Percentiles rank a stretch among this genome's conserved stretches.
These are phyloP conservation scores for Microvelia longipes DNA, from an alignment of 1,140 invertebrate species.

Conservation along the genomic window DNA sequence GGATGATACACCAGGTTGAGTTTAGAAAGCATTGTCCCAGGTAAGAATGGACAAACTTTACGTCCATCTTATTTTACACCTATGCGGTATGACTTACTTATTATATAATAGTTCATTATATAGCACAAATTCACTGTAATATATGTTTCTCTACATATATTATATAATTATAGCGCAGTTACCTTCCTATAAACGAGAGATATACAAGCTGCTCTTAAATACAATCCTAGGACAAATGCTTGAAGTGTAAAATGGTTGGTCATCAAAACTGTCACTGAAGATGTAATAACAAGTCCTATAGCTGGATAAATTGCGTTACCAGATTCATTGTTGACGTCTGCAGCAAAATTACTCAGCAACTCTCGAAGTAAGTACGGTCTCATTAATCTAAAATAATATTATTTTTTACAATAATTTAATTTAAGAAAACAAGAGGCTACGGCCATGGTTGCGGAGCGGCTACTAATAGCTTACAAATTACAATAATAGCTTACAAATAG, in stretches of 20 bases:
- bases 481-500: not conserved
- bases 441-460: no score
- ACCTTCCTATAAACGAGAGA: constrained; percentile 5
- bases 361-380: not conserved
- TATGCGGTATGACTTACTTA: no score
- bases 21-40: no score
- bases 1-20: no score
- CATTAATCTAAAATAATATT: not conserved
- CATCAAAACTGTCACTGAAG: not conserved
- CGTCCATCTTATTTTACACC: no score
- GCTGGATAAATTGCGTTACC: not conserved
- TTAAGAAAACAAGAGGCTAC: not conserved
- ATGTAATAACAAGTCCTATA: not conserved
- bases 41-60: no score
- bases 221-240: not conserved
- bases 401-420: no score
- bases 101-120: no score
- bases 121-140: no score
- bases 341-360: not conserved
- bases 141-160: no score
- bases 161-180: no score
- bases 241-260: not conserved
- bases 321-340: not conserved
- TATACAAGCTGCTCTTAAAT: not conserved
- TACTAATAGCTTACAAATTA: not conserved